Conservation (phyloP, 2,797 vertebrate genomes). For the Microhierax caerulescens region DNA sequence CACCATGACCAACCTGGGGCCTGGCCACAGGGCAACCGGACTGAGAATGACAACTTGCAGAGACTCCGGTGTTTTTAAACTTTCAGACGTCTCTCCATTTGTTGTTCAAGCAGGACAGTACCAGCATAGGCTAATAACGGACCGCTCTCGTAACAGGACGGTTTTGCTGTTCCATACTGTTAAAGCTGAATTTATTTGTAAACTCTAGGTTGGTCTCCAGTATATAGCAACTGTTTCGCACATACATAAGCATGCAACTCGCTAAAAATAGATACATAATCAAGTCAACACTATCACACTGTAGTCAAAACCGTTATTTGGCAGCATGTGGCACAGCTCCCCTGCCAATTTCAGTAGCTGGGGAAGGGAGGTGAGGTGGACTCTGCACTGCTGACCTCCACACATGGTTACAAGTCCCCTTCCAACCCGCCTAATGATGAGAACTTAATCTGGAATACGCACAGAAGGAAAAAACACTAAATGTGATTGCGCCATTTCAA, state of each 20-base stretch:
- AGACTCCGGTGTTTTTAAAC: neutral
- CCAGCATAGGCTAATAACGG: neutral
- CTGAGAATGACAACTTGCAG: neutral
- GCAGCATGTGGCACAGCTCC: neutral
- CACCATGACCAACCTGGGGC: neutral
- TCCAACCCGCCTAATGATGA: neutral
- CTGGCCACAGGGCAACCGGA: accelerated
- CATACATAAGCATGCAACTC: neutral
- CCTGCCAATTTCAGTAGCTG: neutral
- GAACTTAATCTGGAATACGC: neutral
- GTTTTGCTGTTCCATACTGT: neutral
- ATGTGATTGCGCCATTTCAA: neutral
- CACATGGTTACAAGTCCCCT: neutral
- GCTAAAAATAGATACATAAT: neutral
- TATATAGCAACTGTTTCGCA: neutral
- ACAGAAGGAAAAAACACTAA: conserved; percentile 12
- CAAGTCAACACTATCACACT: neutral
- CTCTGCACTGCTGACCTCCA: neutral
- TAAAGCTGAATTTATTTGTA: neutral
- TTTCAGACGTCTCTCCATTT: neutral
- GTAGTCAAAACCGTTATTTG: neutral
- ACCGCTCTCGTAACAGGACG: neutral
- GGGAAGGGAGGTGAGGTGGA: neutral
- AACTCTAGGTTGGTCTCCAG: neutral
- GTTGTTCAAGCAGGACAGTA: neutral